Evolutionary conservation across 2,888 invertebrate genomes (phyloP).

Genomic region (Microplitis manilae): DNA sequence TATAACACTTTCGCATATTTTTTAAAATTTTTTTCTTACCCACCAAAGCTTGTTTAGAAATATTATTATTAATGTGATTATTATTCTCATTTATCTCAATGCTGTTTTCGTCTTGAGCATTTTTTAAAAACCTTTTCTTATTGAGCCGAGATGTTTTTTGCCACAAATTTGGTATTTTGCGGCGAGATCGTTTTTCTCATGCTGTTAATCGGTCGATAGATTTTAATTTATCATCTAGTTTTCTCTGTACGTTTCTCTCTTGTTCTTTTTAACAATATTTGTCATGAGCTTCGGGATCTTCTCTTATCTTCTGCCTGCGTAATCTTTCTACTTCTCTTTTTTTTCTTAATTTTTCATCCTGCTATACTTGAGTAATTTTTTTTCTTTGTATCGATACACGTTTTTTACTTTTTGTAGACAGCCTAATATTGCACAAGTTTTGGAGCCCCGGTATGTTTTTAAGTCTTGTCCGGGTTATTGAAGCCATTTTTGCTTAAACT

Average conservation of each 20-base stretch:
- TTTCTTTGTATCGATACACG: not conserved
- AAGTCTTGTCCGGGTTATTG: no score
- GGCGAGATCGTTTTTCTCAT: constrained; percentile 40
- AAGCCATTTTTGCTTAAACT: no score
- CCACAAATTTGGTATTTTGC: constrained; percentile 40
- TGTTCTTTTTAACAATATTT: constrained; percentile 34
- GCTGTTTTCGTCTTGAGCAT: not conserved
- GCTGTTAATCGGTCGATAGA: constrained; percentile 35
- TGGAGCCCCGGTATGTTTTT: no score
- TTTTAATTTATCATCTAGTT: constrained; percentile 34
- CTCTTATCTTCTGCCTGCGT: constrained; percentile 30
- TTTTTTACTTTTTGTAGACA: not conserved
- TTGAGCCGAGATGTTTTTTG: constrained; percentile 25
- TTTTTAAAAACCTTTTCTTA: constrained; percentile 19
- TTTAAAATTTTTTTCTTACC: constrained; percentile 33
- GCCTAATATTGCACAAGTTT: not conserved
- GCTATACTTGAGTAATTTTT: constrained; percentile 13
- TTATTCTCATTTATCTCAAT: constrained; percentile 12
- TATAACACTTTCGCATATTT: constrained; percentile 41
- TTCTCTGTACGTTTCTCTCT: constrained; percentile 39
- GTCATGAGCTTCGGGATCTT: constrained; percentile 38
- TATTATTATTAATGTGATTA: constrained; percentile 19
- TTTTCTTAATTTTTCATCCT: constrained; percentile 26
- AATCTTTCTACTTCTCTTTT: constrained; percentile 37
- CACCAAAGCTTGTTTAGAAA: constrained; percentile 36